These are phyloP conservation scores for Pachydiplax longipennis DNA, from an alignment of 2,888 invertebrate species.

Conservation along the genomic window DNA sequence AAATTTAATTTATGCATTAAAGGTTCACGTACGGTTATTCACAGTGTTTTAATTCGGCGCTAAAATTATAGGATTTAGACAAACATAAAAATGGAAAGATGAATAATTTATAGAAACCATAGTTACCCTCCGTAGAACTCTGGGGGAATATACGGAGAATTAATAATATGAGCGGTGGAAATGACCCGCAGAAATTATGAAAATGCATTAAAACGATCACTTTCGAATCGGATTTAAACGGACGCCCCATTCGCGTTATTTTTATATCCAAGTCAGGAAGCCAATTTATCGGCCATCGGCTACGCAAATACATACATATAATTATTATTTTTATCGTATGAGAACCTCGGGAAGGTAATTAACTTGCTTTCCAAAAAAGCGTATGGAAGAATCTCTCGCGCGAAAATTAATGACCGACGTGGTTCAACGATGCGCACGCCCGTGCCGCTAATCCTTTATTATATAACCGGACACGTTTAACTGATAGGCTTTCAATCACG, in stretches of 20 bases:
- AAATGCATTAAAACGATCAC: neutral
- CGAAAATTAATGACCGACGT: constrained; percentile 4
- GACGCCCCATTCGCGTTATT: neutral
- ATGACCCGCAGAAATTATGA: neutral
- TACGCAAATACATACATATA: neutral
- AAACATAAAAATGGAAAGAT: too few species aligned
- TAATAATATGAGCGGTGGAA: too few species aligned
- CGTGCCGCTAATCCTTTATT: neutral
- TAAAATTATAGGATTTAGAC: too few species aligned
- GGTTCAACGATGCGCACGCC: neutral
- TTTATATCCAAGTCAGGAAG: neutral
- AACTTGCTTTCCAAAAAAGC: constrained; percentile 20
- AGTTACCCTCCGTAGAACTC: too few species aligned
- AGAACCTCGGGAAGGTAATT: neutral
- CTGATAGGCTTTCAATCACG: constrained; percentile 10
- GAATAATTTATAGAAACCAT: too few species aligned
- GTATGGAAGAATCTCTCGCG: neutral
- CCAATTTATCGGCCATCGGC: constrained; percentile 7
- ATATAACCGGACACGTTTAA: neutral
- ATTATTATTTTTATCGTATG: neutral
- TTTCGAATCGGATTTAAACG: neutral
- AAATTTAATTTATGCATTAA: too few species aligned
- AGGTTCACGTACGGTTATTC: too few species aligned
- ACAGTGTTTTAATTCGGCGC: too few species aligned
- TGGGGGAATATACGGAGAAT: too few species aligned